phyloP scores from a whole-genome alignment of 2,797 vertebrate genomes.

The Novumbra hubbsi region DNA sequence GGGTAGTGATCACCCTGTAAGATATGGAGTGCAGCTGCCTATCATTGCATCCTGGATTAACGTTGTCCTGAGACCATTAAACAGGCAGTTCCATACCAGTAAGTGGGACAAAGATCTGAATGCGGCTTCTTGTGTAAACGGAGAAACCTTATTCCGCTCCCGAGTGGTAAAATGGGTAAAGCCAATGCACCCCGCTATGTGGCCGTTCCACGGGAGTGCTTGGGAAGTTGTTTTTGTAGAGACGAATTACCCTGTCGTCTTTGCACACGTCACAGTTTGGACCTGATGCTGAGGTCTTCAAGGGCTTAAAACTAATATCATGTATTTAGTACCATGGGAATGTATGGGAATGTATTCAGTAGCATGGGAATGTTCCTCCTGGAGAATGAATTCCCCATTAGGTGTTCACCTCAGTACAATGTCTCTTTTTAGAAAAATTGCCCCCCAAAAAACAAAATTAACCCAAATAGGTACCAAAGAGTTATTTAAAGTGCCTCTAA shows the following conservation, averaged over 20 bases:
- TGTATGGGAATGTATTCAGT: neutral
- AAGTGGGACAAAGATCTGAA: no score
- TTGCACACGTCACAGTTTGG: neutral
- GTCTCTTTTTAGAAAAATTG: neutral
- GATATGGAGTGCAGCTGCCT: neutral
- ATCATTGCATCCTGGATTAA: neutral
- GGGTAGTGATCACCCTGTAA: no score
- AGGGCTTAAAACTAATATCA: neutral
- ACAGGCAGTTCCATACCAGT: no score
- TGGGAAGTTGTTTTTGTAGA: constrained; percentile 16
- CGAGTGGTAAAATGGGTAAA: neutral
- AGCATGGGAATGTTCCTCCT: neutral
- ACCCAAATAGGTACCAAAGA: no score
- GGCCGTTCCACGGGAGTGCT: constrained; percentile 14
- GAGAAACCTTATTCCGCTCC: neutral
- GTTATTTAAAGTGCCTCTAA: no score
- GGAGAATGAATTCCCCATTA: neutral
- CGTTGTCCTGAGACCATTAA: neutral
- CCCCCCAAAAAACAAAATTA: no score
- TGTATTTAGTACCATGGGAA: neutral
- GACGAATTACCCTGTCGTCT: constrained; percentile 17
- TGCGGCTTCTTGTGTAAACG: no score
- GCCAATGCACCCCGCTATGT: neutral
- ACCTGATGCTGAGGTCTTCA: neutral
- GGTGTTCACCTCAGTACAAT: neutral